Base-by-base conservation (phyloP, 2,113 vertebrate genomes). In the Australoheros scitulus region DNA sequence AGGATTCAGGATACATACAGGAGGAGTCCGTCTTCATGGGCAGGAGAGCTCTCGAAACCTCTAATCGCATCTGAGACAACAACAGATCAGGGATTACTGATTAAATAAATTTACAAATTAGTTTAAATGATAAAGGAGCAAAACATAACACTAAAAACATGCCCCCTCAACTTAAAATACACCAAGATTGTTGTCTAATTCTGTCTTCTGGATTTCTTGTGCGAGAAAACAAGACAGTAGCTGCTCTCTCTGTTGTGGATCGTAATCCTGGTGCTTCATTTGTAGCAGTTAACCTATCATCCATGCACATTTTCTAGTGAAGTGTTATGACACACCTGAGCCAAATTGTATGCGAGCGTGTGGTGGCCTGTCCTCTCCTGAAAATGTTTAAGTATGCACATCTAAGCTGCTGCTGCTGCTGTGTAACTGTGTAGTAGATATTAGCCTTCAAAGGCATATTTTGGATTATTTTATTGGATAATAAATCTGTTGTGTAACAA, bases 311-410 rank as follows among this genome's bases (percentile, higher is more conserved):
- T 92, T 94, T 94, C 88, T 80, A 84, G 87, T 91, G 90, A 94
- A 92, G 87, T 93, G 91, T 92, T 89, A 85, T 91, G 92, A 92
- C 92, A 93, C 84, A 81, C 91, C 89, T 83, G 85, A 92, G 84
- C 89, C 87, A 90, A 92, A 92, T 91, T 93, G 88, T 85, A 81
- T 84, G 86, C 52, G 83, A 88, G 87, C 94, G 72, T 93, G 94
- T 89, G 56, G 83, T 13, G 56, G 79, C 94, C 91, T 92, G 94
- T 91, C 88, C 61, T n/a, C 84, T 84, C 77, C 79, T 89, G 61
- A 89, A 92, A 89, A 68, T 82, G 76, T 89, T 89, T 87, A 89
- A 90, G 82, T 57, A 87, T 86, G 57, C 78, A 65, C 84, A 87
- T 87, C 70, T 80, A 87, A 90, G 72, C 61, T 80, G 61, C 64